Percentiles rank a stretch among this genome's conserved stretches.
These are phyloP conservation scores for Arvicanthis niloticus DNA, from an alignment of 2,113 vertebrate genomes.

Conservation along the genomic window DNA sequence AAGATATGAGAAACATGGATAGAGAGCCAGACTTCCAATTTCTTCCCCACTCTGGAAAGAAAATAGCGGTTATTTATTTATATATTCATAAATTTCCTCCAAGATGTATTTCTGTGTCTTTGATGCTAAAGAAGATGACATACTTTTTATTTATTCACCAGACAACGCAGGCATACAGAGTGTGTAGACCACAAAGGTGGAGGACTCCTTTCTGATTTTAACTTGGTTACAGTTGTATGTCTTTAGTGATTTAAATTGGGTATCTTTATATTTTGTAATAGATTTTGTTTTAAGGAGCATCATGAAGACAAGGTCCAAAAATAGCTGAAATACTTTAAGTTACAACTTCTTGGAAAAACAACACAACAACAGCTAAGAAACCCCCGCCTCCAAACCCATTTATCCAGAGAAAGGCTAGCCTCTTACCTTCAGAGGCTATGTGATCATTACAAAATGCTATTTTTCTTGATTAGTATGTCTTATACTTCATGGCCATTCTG, in stretches of 20 bases:
- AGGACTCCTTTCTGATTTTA: not conserved
- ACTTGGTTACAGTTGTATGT: constrained; percentile 12
- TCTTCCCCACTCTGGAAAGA: not conserved
- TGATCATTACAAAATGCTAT: not conserved
- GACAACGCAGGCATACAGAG: not conserved
- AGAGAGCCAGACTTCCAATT: not conserved
- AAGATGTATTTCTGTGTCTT: constrained; percentile 21
- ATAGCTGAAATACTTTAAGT: constrained; percentile 43
- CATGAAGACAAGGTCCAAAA: constrained; percentile 2
- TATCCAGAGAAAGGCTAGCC: not conserved
- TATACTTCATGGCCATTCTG: not conserved
- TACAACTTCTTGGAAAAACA: constrained; percentile 43
- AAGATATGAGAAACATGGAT: constrained; percentile 14
- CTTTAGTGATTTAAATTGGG: constrained; percentile 14
- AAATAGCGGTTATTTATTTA: constrained; percentile 31
- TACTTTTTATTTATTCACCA: not conserved
- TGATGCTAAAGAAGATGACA: not conserved
- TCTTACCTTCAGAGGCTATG: not conserved
- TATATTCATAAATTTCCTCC: not conserved
- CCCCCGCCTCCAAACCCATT: not conserved
- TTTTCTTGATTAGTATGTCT: not conserved
- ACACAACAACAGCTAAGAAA: not conserved
- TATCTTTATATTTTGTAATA: not conserved
- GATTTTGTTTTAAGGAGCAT: not conserved
- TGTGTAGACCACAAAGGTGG: not conserved